Evolutionary conservation across 2,113 vertebrate genomes (phyloP).

Genomic region (Narcine bancroftii): DNA sequence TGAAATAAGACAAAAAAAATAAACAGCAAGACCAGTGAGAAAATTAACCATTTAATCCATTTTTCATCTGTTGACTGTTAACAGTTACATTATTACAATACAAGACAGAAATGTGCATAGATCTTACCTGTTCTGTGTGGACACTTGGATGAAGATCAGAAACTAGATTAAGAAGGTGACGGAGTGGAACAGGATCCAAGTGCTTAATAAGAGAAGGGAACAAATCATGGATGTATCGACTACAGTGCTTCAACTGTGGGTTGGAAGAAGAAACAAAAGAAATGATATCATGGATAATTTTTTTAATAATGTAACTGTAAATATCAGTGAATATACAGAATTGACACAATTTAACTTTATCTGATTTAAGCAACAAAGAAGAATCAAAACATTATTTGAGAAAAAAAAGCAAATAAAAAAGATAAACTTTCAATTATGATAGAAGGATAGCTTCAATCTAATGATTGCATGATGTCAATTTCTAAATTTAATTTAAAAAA

Average conservation of each 20-base stretch:
- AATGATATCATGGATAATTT: neutral
- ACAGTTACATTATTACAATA: too few relatives aligned
- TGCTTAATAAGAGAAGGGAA: constrained; percentile 98
- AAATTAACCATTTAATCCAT: neutral
- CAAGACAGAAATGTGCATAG: too few relatives aligned
- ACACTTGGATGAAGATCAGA: constrained; percentile 91
- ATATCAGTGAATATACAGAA: neutral
- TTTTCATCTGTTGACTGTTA: neutral
- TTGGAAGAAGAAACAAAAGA: constrained; percentile 38
- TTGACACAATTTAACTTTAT: neutral
- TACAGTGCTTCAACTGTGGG: constrained; percentile 89
- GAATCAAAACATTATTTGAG: neutral
- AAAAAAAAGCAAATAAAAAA: neutral
- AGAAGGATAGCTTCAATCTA: neutral
- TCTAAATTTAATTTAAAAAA: neutral
- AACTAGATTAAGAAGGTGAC: constrained; percentile 92
- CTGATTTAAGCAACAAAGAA: neutral
- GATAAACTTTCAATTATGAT: neutral
- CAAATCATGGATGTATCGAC: constrained; percentile 96
- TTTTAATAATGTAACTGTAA: neutral
- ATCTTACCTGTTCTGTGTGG: constrained; percentile 90
- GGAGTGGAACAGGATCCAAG: constrained; percentile 90
- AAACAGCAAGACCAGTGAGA: neutral
- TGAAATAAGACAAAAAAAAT: too few relatives aligned
- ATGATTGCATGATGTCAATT: neutral